These are phyloP conservation scores for Eptesicus fuscus DNA, from an alignment of 2,113 vertebrate species.

Conservation along the genomic window DNA sequence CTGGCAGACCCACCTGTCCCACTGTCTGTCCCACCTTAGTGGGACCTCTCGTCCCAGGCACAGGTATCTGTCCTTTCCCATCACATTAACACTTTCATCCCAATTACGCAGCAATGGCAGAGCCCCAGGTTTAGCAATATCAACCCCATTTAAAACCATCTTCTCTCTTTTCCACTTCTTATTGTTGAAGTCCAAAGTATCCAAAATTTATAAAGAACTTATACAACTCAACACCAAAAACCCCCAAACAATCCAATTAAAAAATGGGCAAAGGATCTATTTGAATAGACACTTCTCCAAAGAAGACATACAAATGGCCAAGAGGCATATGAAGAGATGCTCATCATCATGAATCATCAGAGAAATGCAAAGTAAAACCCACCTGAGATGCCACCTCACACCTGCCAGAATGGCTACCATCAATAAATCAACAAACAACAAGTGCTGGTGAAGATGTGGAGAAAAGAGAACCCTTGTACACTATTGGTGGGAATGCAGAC, in stretches of 20 bases:
- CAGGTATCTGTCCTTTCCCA: fast-evolving
- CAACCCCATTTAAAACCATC: not conserved
- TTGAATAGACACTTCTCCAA: not conserved
- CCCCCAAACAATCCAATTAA: not conserved
- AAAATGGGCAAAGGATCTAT: not conserved
- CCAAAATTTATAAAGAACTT: not conserved
- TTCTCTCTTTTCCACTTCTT: not conserved
- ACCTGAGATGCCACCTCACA: not conserved
- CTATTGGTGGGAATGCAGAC: not conserved
- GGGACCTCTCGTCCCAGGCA: not conserved
- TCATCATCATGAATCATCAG: not conserved
- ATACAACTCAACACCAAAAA: not conserved
- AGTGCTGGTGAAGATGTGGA: not conserved
- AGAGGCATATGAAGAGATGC: not conserved
- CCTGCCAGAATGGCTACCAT: not conserved
- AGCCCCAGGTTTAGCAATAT: not conserved
- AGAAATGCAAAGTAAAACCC: not conserved
- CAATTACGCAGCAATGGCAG: not conserved
- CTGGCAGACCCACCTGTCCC: not conserved
- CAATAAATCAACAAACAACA: not conserved
- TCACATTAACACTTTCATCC: not conserved
- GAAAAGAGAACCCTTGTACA: not conserved
- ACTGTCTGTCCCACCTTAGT: not conserved
- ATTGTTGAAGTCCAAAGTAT: not conserved
- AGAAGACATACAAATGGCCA: not conserved